Base-by-base conservation (phyloP, 30 jellyfish, hydroid and myxozoan species). In the Hydractinia echinata region DNA sequence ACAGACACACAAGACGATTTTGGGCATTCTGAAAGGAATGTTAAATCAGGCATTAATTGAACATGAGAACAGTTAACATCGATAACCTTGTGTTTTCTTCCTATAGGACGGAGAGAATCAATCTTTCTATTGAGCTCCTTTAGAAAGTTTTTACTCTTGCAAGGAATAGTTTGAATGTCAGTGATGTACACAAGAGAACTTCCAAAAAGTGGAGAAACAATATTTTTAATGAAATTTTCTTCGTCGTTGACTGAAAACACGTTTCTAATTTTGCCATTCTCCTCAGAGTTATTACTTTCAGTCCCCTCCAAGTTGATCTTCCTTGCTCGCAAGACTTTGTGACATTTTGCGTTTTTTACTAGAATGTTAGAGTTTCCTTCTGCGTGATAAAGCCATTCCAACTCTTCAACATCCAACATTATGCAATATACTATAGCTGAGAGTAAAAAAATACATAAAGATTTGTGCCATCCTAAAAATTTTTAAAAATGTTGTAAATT, bases 311-410 rank as follows among this genome's bases (percentile, higher is more conserved):
- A 30, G 44, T 30, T 30, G 44, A 30, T 30, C 71, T 92, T 92
- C 58, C 83, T 71, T 39, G 83, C 55, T 68, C 98, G 73, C 52
- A 87, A 71, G 14, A 87, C 92, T 14, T 67, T 7, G 18, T 55
- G 53, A 13, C 11, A 19, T 13, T 81, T 78, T 53, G 51, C 53
- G 51, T 83, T 56, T 18, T 84, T 54, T 49, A 86, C 77, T 48
- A 92, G 88, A 49, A 92, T 81, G 71, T 88, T 83, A 14, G 85
- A 55, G 67, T 87, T 83, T 5, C 98, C 98, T 73, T 92, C 98
- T 14, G 95, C 96, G 5, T 81, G 72, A 69, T 92, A 92, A 16
- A 18, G 52, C 98, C 98, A 92, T 7, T 79, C 66, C 39, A 18
- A 15, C n/a, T 18, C 52, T 10, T 71, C 90, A 19, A 88, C 39